Conservation (phyloP, 2,888 invertebrate species). For the Panorpa germanica region DNA sequence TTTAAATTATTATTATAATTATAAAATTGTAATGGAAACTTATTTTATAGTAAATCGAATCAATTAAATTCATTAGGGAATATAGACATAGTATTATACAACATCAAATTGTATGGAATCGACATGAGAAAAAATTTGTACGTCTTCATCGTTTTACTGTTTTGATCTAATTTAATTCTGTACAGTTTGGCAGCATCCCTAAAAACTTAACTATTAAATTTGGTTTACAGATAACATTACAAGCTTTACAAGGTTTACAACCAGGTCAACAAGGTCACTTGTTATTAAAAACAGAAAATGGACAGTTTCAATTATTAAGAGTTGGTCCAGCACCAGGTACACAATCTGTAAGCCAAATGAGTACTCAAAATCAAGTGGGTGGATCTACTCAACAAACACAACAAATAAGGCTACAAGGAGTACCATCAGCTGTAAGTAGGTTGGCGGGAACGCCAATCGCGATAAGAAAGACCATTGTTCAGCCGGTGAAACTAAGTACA, state of each 20-base stretch:
- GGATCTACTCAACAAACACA: too few relatives aligned
- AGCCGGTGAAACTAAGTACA: conserved; percentile 24
- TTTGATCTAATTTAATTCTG: too few relatives aligned
- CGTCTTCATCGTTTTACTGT: too few relatives aligned
- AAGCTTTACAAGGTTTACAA: conserved; percentile 70
- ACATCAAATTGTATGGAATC: too few relatives aligned
- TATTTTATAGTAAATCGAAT: too few relatives aligned
- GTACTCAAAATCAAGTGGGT: too few relatives aligned
- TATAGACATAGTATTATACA: too few relatives aligned
- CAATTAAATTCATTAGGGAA: too few relatives aligned
- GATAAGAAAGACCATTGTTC: conserved; percentile 35
- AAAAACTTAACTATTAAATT: background rate
- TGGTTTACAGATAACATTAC: conserved; percentile 74
- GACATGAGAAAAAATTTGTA: too few relatives aligned
- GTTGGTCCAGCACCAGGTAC: conserved; percentile 63
- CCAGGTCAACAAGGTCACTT: conserved; percentile 77
- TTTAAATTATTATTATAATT: too few relatives aligned
- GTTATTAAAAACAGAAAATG: conserved; percentile 91
- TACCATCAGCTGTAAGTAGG: conserved; percentile 76
- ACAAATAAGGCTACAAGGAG: conserved; percentile 70
- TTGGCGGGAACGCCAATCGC: conserved; percentile 40
- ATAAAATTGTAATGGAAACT: too few relatives aligned
- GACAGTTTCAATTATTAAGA: conserved; percentile 82
- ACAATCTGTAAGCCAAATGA: conserved; percentile 19
- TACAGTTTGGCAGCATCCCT: too few relatives aligned